These are phyloP conservation scores for Actinemys pallida DNA, from an alignment of 2,113 vertebrate species.

Conservation along the genomic window DNA sequence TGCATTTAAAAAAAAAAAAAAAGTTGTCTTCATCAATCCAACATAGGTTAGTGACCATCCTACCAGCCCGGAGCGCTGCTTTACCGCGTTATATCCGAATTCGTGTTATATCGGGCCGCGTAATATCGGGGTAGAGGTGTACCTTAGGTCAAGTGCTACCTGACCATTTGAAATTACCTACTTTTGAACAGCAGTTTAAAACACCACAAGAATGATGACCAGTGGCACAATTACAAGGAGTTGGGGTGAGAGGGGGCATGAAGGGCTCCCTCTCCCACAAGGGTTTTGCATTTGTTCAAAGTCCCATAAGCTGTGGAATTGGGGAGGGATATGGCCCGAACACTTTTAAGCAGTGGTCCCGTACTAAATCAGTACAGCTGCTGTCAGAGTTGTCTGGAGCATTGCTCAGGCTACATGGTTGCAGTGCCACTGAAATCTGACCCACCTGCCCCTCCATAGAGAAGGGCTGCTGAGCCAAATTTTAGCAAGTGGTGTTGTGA, in stretches of 20 bases:
- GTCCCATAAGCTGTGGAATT: background rate
- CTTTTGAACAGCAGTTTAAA: conserved; percentile 13
- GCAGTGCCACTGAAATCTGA: background rate
- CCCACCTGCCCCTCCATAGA: background rate
- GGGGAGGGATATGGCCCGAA: background rate
- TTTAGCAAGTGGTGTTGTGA: background rate
- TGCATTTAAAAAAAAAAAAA: background rate
- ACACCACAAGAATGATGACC: background rate
- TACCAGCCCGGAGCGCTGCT: background rate
- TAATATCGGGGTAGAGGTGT: too few relatives aligned
- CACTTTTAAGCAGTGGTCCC: background rate
- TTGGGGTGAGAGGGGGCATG: background rate
- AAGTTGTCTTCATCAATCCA: background rate
- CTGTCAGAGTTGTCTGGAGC: background rate
- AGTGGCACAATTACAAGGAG: background rate
- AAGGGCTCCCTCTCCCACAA: background rate
- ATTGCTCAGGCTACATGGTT: background rate
- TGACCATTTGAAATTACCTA: background rate
- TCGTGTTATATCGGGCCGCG: too few relatives aligned
- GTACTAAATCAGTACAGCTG: background rate
- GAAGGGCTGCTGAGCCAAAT: background rate
- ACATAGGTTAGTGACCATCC: background rate
- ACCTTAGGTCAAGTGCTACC: conserved; percentile 41
- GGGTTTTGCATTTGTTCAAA: background rate
- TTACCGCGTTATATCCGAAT: too few relatives aligned